These are phyloP conservation scores for Temnothorax nylanderi DNA, from an alignment of 1,140 invertebrate genomes.

Conservation along the genomic window DNA sequence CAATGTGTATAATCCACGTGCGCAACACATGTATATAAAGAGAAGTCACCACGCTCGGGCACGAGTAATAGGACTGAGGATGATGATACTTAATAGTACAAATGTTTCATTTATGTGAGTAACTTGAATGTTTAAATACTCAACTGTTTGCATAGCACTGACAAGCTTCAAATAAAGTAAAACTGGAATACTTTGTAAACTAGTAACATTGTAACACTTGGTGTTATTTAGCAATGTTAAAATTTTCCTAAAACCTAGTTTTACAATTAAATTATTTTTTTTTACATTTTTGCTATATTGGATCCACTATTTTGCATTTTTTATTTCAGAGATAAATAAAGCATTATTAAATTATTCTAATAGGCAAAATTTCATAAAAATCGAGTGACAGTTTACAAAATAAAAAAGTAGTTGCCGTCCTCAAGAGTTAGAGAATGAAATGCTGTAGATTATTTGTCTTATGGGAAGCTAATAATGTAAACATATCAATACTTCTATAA, in stretches of 20 bases:
- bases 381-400: background rate
- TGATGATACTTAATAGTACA: too few species aligned
- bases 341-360: background rate
- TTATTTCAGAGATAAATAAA: background rate
- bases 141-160: background rate
- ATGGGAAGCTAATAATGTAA: too few species aligned
- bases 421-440: too few species aligned
- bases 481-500: too few species aligned
- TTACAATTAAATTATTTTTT: background rate
- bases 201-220: background rate
- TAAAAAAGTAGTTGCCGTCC: background rate
- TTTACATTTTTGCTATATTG: background rate
- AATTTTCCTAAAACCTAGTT: background rate
- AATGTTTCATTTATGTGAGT: too few species aligned
- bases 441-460: too few species aligned
- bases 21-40: too few species aligned
- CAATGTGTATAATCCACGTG: too few species aligned
- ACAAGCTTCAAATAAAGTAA: background rate
- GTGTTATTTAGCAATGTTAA: background rate
- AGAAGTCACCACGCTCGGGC: too few species aligned
- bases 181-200: background rate
- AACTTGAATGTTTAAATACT: too few species aligned
- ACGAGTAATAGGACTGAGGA: too few species aligned
- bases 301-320: background rate
- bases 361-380: background rate